Conservation (phyloP, 1,140 invertebrate species). For the Papilio polytes region DNA sequence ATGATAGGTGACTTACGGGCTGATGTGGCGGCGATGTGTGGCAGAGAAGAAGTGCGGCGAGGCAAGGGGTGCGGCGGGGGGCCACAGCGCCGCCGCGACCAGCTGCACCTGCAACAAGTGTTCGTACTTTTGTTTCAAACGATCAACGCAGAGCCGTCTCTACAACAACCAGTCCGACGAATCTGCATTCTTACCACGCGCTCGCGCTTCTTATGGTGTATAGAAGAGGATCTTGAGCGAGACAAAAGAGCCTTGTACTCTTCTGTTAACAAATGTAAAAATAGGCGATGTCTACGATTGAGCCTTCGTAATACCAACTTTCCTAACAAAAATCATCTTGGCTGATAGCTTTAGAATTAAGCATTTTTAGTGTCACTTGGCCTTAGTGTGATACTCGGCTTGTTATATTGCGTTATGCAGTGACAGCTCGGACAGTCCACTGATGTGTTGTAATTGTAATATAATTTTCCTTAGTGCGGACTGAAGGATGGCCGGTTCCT, state of each 20-base stretch:
- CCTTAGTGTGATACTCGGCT: neutral
- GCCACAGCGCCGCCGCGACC: slow-evolving; percentile 49
- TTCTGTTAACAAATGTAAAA: too few relatives aligned
- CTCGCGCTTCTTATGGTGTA: too few relatives aligned
- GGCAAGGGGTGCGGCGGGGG: slow-evolving; percentile 36
- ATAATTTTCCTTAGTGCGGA: neutral
- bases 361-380: neutral
- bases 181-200: too few relatives aligned
- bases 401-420: neutral
- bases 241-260: too few relatives aligned
- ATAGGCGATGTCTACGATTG: too few relatives aligned
- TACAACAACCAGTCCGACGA: neutral
- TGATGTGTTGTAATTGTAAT: neutral
- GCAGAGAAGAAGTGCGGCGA: slow-evolving; percentile 48
- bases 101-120: slow-evolving; percentile 49
- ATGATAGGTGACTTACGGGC: slow-evolving; percentile 51
- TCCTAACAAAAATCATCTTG: neutral
- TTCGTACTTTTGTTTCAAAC: neutral
- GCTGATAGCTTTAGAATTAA: neutral
- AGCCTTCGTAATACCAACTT: too few relatives aligned
- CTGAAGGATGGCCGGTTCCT: neutral
- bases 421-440: neutral
- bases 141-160: neutral
- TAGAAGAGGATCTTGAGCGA: too few relatives aligned
- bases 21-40: slow-evolving; percentile 54